Evolutionary conservation across 2,888 invertebrate species (phyloP).

Genomic region (Dendrolimus houi): DNA sequence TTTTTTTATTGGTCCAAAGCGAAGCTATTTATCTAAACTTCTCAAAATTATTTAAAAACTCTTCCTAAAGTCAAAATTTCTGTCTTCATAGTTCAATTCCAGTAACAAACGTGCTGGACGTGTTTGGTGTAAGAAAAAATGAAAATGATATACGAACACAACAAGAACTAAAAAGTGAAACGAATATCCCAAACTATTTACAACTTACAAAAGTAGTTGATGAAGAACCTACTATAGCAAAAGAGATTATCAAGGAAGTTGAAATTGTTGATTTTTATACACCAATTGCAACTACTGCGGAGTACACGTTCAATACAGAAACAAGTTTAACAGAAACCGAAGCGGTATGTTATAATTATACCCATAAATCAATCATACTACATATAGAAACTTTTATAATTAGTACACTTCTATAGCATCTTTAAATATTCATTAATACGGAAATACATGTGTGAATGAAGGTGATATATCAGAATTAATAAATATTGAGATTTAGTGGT

Average conservation of each 20-base stretch:
- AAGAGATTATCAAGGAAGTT: neutral
- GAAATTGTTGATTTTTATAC: neutral
- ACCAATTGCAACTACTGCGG: neutral
- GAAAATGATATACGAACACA: neutral
- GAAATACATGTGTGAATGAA: no score
- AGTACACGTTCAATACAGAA: slow-evolving; percentile 10
- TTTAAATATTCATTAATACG: no score
- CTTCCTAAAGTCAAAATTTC: no score
- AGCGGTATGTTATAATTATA: neutral
- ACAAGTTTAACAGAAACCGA: slow-evolving; percentile 13
- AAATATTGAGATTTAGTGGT: no score
- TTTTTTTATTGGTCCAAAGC: no score
- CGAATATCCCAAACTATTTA: neutral
- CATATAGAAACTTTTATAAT: no score
- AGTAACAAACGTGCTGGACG: neutral
- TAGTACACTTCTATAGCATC: no score
- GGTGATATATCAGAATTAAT: no score
- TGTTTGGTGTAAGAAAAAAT: neutral
- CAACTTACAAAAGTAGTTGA: neutral
- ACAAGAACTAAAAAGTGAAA: neutral
- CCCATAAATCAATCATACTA: neutral
- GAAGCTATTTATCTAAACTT: no score
- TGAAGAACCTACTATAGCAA: neutral
- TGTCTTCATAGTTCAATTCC: neutral
- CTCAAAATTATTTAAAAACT: no score